Base-by-base conservation (phyloP, 2,797 vertebrate species). In the Miichthys miiuy region DNA sequence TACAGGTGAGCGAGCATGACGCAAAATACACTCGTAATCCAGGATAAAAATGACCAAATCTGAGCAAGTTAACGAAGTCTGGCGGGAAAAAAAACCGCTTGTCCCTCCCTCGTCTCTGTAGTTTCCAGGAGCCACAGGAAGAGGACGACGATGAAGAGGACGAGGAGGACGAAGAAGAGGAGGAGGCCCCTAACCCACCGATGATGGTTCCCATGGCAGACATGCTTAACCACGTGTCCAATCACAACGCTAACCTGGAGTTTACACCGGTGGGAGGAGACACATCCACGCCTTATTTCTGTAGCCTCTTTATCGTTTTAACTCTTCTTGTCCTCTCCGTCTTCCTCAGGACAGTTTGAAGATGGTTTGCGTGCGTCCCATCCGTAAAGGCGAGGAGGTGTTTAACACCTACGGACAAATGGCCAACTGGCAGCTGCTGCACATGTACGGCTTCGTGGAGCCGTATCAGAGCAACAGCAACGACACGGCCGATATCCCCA, bases 161-260 rank as follows among this genome's bases (percentile, higher is more conserved):
- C 0, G 92, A 97, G 0, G 91, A 94, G 0, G 96, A 96, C 0
- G 95, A 96, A 0, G 95, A 96, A 0, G 96, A 95, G 6, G 95
- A 96, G 41, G 92, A 94, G 80, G 87, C 93, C 2, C 93, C 95
- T 18, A 97, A 94, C 52, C 96, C 96, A 30, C 98, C 97, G 0
- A 92, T 98, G 97, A 99, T 99, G 98, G 98, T 99, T 61, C 98
- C 98, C 2, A 96, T 98, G 90, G 98, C 98, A 1, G 98, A 99
- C 91, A 96, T 99, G 91, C 85, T 99, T 63, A 99, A 99, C 88
- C 98, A 99, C 0, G 87, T 97, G 80, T 96, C 97, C 76, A 95
- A 94, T 77, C 96, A 99, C 91, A 99, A 98, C 0, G 96, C 97
- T 66, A 96, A 97, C 80, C 92, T 99, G 90, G 98, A 98, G 86